A percentile compares a stretch with the other conserved stretches of the same genome.
Evolutionary conservation across 2,888 invertebrate species (phyloP).

Genomic region (Drosophila eohydei): DNA sequence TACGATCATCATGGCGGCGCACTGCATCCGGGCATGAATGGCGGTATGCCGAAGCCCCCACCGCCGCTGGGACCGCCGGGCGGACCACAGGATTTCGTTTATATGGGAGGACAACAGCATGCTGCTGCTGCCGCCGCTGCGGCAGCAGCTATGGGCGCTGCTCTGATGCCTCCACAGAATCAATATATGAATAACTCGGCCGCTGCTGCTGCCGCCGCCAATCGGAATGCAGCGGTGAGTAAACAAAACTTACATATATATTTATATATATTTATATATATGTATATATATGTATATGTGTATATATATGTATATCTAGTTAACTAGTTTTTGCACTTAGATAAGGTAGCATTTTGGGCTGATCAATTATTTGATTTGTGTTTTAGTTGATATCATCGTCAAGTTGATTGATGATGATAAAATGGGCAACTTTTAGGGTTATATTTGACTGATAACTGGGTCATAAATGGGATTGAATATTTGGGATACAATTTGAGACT

Average conservation of each 20-base stretch:
- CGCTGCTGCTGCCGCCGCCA: constrained; percentile 81
- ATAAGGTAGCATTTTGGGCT: constrained; percentile 2
- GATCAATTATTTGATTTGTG: constrained; percentile 17
- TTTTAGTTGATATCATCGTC: constrained; percentile 10
- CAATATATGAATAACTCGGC: constrained; percentile 84
- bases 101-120: constrained; percentile 84
- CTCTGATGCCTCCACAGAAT: constrained; percentile 84
- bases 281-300: neutral
- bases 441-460: neutral
- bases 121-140: constrained; percentile 69
- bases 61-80: constrained; percentile 67
- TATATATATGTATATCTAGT: neutral
- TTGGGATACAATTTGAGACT: neutral
- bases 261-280: neutral
- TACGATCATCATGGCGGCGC: constrained; percentile 83
- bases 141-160: constrained; percentile 76
- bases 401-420: constrained; percentile 33
- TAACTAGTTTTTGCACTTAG: neutral
- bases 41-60: constrained; percentile 77
- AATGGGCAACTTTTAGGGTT: constrained; percentile 1
- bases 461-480: neutral
- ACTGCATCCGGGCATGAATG: constrained; percentile 83
- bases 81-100: constrained; percentile 83
- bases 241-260: neutral
- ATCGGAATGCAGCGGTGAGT: constrained; percentile 85